Percentiles rank a stretch among this genome's conserved stretches.
Conservation (phyloP, 1,140 invertebrate species). For the Mercenaria mercenaria region DNA sequence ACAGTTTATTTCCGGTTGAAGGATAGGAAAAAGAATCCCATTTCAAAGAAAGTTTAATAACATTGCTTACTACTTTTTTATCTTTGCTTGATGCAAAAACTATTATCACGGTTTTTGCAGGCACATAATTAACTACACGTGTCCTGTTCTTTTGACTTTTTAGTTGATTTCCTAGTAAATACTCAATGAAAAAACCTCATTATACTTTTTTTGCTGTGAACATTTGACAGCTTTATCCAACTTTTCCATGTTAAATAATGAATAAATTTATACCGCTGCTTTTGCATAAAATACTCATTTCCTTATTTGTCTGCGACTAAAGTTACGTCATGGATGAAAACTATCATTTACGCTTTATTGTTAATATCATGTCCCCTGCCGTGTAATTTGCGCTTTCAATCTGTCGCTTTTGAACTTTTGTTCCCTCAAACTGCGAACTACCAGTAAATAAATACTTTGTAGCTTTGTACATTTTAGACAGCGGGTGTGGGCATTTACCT, state of each 20-base stretch:
- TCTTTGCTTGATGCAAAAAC: not conserved
- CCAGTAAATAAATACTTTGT: not conserved
- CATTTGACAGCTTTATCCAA: not conserved
- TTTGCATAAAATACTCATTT: conserved; percentile 2
- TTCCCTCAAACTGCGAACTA: not conserved
- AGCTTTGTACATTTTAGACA: not conserved
- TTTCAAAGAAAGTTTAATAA: conserved; percentile 47
- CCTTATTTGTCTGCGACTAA: too few species aligned
- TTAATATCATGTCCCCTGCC: not conserved
- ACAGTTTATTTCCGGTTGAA: too few species aligned
- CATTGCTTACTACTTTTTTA: not conserved
- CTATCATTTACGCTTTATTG: not conserved
- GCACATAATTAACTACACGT: conserved; percentile 12
- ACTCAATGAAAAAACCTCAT: not conserved
- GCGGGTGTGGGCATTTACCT: too few species aligned
- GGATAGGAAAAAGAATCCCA: not conserved
- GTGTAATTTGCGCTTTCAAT: not conserved
- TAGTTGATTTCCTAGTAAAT: not conserved
- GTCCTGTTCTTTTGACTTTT: not conserved
- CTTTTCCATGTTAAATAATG: not conserved
- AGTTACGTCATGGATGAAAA: not conserved
- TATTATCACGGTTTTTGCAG: not conserved
- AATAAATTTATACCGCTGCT: too few species aligned
- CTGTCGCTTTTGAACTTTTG: too few species aligned
- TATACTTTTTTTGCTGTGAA: not conserved